Conservation (phyloP, 1,140 invertebrate genomes). For the Diprion similis region DNA sequence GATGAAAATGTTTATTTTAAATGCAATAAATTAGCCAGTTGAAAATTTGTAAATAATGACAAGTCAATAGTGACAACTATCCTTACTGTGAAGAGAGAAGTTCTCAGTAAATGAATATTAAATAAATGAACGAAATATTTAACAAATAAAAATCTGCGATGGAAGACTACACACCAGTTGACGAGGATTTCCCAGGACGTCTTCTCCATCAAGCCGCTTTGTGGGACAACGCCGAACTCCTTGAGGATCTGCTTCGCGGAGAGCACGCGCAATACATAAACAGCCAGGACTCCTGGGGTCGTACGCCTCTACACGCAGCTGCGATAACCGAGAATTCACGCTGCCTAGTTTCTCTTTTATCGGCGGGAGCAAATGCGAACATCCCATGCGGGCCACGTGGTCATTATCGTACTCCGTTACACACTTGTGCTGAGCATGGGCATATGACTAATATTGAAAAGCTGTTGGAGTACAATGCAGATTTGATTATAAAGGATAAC, state of each 20-base stretch:
- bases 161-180: slow-evolving; percentile 75
- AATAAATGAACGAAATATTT: background rate
- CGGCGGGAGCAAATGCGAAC: slow-evolving; percentile 77
- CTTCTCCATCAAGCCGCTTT: slow-evolving; percentile 85
- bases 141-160: slow-evolving; percentile 37
- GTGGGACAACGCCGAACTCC: slow-evolving; percentile 89
- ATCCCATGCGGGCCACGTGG: slow-evolving; percentile 72
- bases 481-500: slow-evolving; percentile 69
- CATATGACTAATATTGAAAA: slow-evolving; percentile 74
- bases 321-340: slow-evolving; percentile 86
- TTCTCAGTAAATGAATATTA: background rate
- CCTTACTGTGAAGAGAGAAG: no score
- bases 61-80: no score
- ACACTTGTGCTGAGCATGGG: slow-evolving; percentile 83
- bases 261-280: slow-evolving; percentile 76
- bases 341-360: slow-evolving; percentile 77
- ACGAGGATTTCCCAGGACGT: slow-evolving; percentile 82
- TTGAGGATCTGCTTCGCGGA: slow-evolving; percentile 81
- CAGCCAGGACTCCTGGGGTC: slow-evolving; percentile 77
- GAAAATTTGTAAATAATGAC: no score
- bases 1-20: no score
- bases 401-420: slow-evolving; percentile 76
- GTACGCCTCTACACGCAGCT: slow-evolving; percentile 85
- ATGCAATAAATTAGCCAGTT: no score
- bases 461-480: slow-evolving; percentile 73